Evolutionary conservation across 2,797 vertebrate species (phyloP), one percentile per base, ranked within the genome.

Genomic region (Poecilia picta): DNA sequence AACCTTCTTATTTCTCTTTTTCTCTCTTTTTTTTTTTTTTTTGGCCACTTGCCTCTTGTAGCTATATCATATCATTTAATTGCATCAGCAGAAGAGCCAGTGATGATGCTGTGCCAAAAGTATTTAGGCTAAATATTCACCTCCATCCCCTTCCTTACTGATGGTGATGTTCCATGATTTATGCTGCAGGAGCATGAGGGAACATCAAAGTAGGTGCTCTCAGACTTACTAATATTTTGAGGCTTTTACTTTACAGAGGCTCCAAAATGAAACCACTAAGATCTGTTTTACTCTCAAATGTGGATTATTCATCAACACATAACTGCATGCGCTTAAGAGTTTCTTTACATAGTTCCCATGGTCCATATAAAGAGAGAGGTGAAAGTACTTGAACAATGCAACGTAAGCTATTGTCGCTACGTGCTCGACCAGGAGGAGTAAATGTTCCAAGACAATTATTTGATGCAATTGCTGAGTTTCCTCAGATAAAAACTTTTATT

Each of bases 141-240:
- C 80, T 83, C 79, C 53, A 70, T 16, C 23, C 31, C 68, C 15
- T 73, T 75, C 84, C 76, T 81, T 85, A 71, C 72, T 82, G 79
- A 89, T 79, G 66, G 83, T 25, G 81, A 85, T 80, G 76, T 77
- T 75, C 87, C 49, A 81, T 47, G 8, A 75, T 80, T 79, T 75
- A 74, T 70, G 80, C 90, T 89, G 88, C 66, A 70, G 23, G 18
- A 43, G 41, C 90, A 87, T 62, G 85, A 89, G 91, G 87, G 87
- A 91, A 85, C 84, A 55, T 66, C 79, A 76, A 70, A 43, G 39
- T 43, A 43, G 39, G 23, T 70, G 23, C 23, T n/a, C 3, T 23
- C 8, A n/a, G 11, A 43, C 39, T 43, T 25, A 15, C 5, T 41
- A 39, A 13, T 25, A 41, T 68, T 41, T 39, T 36, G 15, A 64